Conservation (phyloP, 2,797 vertebrate species). For the Serranus cabrilla region DNA sequence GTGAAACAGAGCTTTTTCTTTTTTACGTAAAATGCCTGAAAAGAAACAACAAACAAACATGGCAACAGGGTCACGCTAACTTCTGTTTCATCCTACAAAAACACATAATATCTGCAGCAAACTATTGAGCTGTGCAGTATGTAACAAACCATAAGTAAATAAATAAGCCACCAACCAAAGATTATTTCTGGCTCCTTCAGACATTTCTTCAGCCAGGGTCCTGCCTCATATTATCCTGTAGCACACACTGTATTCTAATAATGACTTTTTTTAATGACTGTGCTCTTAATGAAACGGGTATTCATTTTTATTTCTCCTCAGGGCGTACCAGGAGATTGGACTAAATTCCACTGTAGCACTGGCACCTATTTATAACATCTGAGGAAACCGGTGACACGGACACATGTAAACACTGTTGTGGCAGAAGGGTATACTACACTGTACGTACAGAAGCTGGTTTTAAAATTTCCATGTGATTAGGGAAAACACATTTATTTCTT, state of each 20-base stretch:
- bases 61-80: too few relatives aligned
- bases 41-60: too few relatives aligned
- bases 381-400: slow-evolving; percentile 34
- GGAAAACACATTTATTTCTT: slow-evolving; percentile 76
- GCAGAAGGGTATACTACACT: slow-evolving; percentile 31
- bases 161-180: not conserved
- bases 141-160: not conserved
- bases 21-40: too few relatives aligned
- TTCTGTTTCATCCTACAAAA: too few relatives aligned
- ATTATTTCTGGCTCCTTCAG: not conserved
- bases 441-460: slow-evolving; percentile 52
- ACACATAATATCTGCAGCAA: too few relatives aligned
- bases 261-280: slow-evolving; percentile 20
- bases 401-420: slow-evolving; percentile 30
- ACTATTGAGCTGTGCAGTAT: not conserved
- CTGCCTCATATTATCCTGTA: not conserved
- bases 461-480: slow-evolving; percentile 71
- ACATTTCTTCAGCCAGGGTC: not conserved
- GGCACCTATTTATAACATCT: slow-evolving; percentile 19
- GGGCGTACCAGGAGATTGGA: slow-evolving; percentile 3
- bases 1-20: too few relatives aligned
- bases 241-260: slow-evolving; percentile 2
- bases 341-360: not conserved
- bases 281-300: slow-evolving; percentile 22
- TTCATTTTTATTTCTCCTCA: slow-evolving; percentile 26